These are phyloP conservation scores for Poeciliopsis turrubarensis DNA, from an alignment of 2,113 vertebrate species.

Conservation along the genomic window DNA sequence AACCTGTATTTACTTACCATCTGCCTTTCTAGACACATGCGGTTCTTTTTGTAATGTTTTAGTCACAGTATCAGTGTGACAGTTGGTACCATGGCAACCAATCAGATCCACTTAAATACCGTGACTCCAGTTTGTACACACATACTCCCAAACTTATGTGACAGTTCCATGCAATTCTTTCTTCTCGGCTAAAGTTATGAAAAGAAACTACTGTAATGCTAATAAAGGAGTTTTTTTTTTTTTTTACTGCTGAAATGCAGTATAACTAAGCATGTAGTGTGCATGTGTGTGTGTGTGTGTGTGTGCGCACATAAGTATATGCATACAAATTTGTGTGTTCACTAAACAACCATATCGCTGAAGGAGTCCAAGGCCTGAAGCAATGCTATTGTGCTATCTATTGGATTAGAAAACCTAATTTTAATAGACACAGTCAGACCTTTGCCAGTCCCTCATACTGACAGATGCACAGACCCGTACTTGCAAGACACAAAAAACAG, in stretches of 20 bases:
- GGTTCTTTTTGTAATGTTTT: not conserved
- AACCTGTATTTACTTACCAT: not conserved
- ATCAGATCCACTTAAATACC: slow-evolving; percentile 61
- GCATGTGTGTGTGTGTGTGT: too few species aligned
- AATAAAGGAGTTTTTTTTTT: slow-evolving; percentile 9
- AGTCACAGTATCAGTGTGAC: not conserved
- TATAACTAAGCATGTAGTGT: not conserved
- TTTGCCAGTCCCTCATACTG: slow-evolving; percentile 32
- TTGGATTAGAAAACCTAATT: slow-evolving; percentile 56
- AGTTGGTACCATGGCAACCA: slow-evolving; percentile 37
- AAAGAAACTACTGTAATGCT: slow-evolving; percentile 23
- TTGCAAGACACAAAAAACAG: slow-evolving; percentile 7
- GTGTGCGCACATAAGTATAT: not conserved
- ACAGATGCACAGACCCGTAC: slow-evolving; percentile 8
- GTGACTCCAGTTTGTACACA: slow-evolving; percentile 33
- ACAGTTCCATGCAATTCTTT: not conserved
- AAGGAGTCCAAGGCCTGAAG: slow-evolving; percentile 47
- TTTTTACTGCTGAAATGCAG: slow-evolving; percentile 10
- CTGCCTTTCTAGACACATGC: not conserved
- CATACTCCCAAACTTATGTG: not conserved
- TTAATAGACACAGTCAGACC: slow-evolving; percentile 53
- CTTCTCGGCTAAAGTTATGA: not conserved
- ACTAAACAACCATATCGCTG: slow-evolving; percentile 42
- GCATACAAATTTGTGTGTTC: slow-evolving; percentile 27
- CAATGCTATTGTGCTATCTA: slow-evolving; percentile 40